Evolutionary conservation across 2,888 invertebrate species (phyloP).

Genomic region (Hydraecia micacea): DNA sequence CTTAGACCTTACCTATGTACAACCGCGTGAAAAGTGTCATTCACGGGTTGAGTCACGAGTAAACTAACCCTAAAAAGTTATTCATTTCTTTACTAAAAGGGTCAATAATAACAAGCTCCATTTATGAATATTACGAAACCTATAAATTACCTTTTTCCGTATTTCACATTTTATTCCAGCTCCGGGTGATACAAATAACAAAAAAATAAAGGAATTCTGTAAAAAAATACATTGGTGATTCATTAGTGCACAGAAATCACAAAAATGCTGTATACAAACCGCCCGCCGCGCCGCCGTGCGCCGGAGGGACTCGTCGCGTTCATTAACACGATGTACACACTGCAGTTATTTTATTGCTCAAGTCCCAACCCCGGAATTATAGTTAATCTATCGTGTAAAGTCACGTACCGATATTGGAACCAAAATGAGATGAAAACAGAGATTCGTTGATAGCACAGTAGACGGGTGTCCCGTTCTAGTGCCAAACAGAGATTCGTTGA

Average conservation of each 20-base stretch:
- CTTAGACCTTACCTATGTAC: no score
- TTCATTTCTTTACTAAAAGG: no score
- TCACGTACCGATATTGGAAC: background rate
- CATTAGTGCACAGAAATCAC: constrained; percentile 15
- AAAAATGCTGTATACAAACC: constrained; percentile 9
- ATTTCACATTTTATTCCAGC: constrained; percentile 2
- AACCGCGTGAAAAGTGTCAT: no score
- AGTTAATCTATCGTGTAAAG: background rate
- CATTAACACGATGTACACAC: background rate
- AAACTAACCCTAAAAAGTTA: no score
- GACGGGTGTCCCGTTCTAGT: background rate
- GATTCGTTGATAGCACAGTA: background rate
- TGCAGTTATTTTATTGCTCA: background rate
- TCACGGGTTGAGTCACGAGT: no score
- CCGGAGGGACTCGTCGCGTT: background rate
- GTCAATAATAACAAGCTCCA: no score
- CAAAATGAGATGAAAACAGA: background rate
- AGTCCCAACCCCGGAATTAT: background rate
- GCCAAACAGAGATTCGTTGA: background rate
- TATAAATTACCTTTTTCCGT: background rate
- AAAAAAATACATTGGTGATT: constrained; percentile 3
- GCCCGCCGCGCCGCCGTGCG: no score
- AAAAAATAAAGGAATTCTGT: constrained; percentile 10
- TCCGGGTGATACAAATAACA: constrained; percentile 10
- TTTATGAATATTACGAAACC: background rate